Conservation (phyloP, 2,888 invertebrate species). For the Bembecia ichneumoniformis region DNA sequence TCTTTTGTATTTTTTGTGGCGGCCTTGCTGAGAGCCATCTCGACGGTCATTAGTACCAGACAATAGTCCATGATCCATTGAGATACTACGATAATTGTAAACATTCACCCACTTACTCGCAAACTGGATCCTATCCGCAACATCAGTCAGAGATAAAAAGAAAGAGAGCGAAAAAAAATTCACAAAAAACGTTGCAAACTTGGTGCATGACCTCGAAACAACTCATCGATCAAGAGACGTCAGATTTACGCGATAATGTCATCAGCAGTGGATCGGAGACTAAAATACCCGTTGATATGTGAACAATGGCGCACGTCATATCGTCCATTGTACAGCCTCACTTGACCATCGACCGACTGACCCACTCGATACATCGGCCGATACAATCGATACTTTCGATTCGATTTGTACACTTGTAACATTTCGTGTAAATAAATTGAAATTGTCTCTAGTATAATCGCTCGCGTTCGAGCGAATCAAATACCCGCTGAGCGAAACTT, state of each 20-base stretch:
- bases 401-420: constrained; percentile 35
- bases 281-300: constrained; percentile 16
- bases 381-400: constrained; percentile 38
- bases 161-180: background rate
- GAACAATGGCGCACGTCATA: constrained; percentile 1
- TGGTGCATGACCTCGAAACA: constrained; percentile 1
- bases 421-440: constrained; percentile 19
- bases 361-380: constrained; percentile 22
- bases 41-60: background rate
- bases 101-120: too few species aligned
- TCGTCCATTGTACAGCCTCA: constrained; percentile 31
- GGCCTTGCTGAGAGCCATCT: constrained; percentile 10
- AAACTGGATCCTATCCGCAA: too few species aligned
- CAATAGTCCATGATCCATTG: too few species aligned
- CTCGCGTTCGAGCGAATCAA: background rate
- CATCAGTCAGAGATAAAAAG: background rate
- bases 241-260: constrained; percentile 40
- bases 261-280: constrained; percentile 19
- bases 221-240: constrained; percentile 28
- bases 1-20: constrained; percentile 20
- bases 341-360: constrained; percentile 43
- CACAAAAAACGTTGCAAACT: background rate
- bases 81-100: too few species aligned
- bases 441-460: constrained; percentile 13
- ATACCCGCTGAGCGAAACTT: too few species aligned